Evolutionary conservation across 2,888 invertebrate species (phyloP).

Genomic region (Noctua janthina): DNA sequence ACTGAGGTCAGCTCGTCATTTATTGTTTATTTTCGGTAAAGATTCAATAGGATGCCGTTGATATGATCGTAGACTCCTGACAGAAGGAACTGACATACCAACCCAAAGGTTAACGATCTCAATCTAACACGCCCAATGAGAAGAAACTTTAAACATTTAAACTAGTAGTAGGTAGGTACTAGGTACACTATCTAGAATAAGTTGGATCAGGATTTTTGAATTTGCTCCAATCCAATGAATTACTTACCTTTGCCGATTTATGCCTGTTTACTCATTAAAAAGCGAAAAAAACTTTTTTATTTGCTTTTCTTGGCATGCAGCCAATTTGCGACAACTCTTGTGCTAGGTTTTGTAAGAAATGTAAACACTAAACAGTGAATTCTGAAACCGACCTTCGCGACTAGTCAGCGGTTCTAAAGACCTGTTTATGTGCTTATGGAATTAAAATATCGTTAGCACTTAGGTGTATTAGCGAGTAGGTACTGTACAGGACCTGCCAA

Average conservation of each 20-base stretch:
- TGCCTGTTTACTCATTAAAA: constrained; percentile 30
- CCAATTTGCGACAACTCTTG: constrained; percentile 23
- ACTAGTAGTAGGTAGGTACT: background rate
- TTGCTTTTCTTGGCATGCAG: constrained; percentile 33
- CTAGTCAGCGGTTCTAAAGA: constrained; percentile 2
- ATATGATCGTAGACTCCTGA: constrained; percentile 29
- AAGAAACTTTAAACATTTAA: constrained; percentile 21
- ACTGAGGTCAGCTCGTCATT: constrained; percentile 52
- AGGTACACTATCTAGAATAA: background rate
- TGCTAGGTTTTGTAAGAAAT: constrained; percentile 44
- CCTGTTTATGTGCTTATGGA: constrained; percentile 10
- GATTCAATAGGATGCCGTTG: constrained; percentile 19
- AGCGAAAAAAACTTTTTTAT: constrained; percentile 23
- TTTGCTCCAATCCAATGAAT: constrained; percentile 14
- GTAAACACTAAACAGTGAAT: constrained; percentile 47
- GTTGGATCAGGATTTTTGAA: constrained; percentile 32
- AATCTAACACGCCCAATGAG: background rate
- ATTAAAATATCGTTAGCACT: constrained; percentile 21
- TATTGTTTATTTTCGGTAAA: constrained; percentile 54
- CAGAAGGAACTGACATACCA: background rate
- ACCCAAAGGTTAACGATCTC: constrained; percentile 38
- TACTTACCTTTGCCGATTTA: constrained; percentile 39
- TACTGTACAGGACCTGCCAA: background rate
- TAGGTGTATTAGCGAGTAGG: background rate
- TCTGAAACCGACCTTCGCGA: constrained; percentile 32